Evolutionary conservation across 2,888 invertebrate species (phyloP).

Genomic region (Pterostichus madidus): DNA sequence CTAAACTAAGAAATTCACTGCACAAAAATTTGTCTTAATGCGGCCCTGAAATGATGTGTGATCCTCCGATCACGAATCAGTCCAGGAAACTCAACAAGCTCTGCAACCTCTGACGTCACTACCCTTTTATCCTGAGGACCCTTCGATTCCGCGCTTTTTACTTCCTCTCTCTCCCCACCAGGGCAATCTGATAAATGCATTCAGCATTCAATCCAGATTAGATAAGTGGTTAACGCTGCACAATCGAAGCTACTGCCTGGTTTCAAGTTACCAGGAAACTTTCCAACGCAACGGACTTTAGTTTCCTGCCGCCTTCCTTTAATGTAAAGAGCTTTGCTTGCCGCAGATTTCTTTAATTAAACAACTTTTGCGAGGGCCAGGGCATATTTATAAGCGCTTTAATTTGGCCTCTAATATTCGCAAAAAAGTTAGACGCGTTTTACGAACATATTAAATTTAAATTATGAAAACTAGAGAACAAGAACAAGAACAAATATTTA

Average conservation of each 20-base stretch:
- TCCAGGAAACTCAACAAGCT: conserved; percentile 29
- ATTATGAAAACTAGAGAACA: too few relatives aligned
- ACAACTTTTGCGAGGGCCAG: conserved; percentile 2
- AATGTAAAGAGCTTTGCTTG: background rate
- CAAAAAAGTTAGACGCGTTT: background rate
- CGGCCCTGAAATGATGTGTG: background rate
- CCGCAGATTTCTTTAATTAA: conserved; percentile 42
- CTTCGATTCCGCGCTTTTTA: conserved; percentile 39
- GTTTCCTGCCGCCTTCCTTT: background rate
- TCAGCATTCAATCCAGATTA: conserved; percentile 45
- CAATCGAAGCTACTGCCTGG: background rate
- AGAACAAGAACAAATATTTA: background rate
- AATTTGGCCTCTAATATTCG: background rate
- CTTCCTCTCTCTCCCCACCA: background rate
- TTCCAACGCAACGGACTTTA: background rate
- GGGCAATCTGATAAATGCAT: conserved; percentile 30
- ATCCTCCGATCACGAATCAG: conserved; percentile 19
- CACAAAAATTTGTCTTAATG: background rate
- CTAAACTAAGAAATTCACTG: too few relatives aligned
- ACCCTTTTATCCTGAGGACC: conserved; percentile 47
- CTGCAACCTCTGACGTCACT: conserved; percentile 36
- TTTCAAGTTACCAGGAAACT: conserved; percentile 5
- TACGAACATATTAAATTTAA: background rate
- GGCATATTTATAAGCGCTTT: background rate
- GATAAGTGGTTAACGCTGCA: conserved; percentile 39